phyloP scores from a whole-genome alignment of 2,113 vertebrate species.

The Petromus typicus region DNA sequence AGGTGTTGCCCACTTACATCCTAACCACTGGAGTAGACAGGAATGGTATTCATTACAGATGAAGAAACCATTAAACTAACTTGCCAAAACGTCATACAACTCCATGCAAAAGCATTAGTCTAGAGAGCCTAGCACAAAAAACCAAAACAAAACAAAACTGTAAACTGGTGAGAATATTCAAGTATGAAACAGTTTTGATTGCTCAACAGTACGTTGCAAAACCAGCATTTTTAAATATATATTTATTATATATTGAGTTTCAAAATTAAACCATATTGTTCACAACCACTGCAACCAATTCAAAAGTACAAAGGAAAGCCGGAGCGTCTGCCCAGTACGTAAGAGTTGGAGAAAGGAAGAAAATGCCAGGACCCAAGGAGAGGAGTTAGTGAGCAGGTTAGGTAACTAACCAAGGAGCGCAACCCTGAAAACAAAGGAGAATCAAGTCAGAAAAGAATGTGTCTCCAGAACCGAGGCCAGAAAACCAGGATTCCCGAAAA shows the following conservation, averaged over 20 bases:
- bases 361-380: neutral
- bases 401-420: neutral
- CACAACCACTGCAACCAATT: constrained; percentile 3
- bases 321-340: neutral
- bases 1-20: neutral
- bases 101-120: neutral
- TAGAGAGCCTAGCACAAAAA: neutral
- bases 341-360: neutral
- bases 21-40: neutral
- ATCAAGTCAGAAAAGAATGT: neutral
- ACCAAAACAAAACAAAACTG: too few species aligned
- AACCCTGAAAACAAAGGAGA: neutral
- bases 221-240: neutral
- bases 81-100: neutral
- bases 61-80: neutral
- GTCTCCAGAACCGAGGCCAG: neutral
- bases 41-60: neutral
- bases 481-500: neutral
- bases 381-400: neutral
- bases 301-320: neutral
- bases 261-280: neutral
- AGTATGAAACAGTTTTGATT: neutral
- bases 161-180: neutral
- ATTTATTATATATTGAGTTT: neutral
- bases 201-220: neutral